Evolutionary conservation across 2,797 vertebrate species (phyloP).

Genomic region (Acanthopagrus latus): DNA sequence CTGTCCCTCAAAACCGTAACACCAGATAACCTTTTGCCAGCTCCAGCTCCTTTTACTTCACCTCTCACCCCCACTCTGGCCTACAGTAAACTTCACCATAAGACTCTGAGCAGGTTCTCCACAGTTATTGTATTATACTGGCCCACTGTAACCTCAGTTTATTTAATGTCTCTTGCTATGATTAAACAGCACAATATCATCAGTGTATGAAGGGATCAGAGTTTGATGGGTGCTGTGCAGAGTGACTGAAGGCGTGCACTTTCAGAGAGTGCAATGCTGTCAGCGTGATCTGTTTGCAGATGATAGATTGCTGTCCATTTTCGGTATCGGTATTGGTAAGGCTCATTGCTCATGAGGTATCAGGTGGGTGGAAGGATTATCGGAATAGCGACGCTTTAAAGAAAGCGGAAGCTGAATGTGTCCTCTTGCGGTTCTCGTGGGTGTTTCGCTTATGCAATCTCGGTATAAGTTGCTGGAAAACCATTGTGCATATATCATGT

Average conservation of each 20-base stretch:
- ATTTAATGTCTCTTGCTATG: conserved; percentile 50
- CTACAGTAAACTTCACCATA: conserved; percentile 48
- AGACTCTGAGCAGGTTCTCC: conserved; percentile 27
- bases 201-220: conserved; percentile 65
- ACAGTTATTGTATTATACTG: conserved; percentile 38
- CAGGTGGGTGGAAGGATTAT: conserved; percentile 81
- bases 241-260: conserved; percentile 66
- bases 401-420: conserved; percentile 66
- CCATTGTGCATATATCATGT: conserved; percentile 15
- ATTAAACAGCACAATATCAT: conserved; percentile 52
- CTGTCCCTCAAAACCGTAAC: conserved; percentile 73
- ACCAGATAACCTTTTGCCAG: conserved; percentile 59
- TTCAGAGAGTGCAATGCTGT: conserved; percentile 60
- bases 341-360: conserved; percentile 75
- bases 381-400: conserved; percentile 75
- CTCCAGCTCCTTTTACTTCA: conserved; percentile 35
- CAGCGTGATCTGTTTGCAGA: conserved; percentile 55
- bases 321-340: conserved; percentile 73
- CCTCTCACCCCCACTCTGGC: conserved; percentile 29
- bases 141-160: conserved; percentile 39
- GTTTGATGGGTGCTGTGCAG: conserved; percentile 50
- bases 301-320: conserved; percentile 80
- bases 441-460: conserved; percentile 68
- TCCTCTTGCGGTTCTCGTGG: conserved; percentile 72
- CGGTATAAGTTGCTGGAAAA: conserved; percentile 64